Base-by-base conservation (phyloP, 2,797 vertebrate species). In the Sparidentex hasta region DNA sequence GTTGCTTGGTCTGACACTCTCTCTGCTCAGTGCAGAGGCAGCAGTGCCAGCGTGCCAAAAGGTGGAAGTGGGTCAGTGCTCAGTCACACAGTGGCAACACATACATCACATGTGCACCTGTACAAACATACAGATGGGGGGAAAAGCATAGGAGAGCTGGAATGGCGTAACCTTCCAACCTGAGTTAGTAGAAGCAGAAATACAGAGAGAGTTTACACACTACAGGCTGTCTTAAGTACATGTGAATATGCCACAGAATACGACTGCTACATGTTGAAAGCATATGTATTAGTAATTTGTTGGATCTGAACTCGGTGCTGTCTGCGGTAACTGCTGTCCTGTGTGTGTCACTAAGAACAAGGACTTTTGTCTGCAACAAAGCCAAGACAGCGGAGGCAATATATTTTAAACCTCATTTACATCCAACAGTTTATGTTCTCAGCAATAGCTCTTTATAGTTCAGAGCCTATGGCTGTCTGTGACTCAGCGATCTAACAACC, bases 101-200 rank as follows among this genome's bases (percentile, higher is more conserved):
- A 92, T 85, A 87, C 90, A 94, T 92, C 90, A 92, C 69, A 5
- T 18, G 18, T 83, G 85, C 94, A 95, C 94, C 94, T 95, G 94
- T 91, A 91, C 85, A 95, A 95, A 95, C 92, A 95, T 43, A 87
- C 67, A 76, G 81, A 68, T 65, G 79, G 80, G 87, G 73, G 68
- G 68, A 80, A 74, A 48, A 48, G 70, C 82, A 71, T 85, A 64
- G 73, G 23, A 72, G 70, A 82, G 62, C 75, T 23, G 17, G n/a
- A 71, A 68, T 69, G 62, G 70, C 73, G 79, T 84, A 82, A 84
- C 79, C 76, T 43, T 82, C 80, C 62, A 77, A 82, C 38, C 38
- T 38, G 9, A 38, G 38, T 38, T 38, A 11, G 38, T 70, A 12
- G 48, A 11, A 27, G 44, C 44, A 55, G 38, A 38, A 61, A 57